Evolutionary conservation across 1,140 invertebrate species (phyloP).

Genomic region (Dolichoris vasculosae): DNA sequence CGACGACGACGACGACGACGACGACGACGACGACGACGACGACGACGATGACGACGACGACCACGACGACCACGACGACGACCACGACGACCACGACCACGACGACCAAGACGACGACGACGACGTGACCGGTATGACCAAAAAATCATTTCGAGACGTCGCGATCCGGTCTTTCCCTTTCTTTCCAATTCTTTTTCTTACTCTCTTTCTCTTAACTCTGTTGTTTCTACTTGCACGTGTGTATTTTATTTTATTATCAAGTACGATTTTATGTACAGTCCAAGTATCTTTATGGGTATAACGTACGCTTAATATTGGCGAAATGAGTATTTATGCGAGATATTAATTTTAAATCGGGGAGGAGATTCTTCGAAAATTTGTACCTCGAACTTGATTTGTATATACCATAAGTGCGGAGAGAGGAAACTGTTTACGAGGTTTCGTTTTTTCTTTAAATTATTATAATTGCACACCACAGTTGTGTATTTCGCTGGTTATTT

Average conservation of each 20-base stretch:
- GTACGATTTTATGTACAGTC: constrained; percentile 29
- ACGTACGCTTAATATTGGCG: constrained; percentile 17
- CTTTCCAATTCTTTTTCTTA: constrained; percentile 21
- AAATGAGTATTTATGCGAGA: constrained; percentile 47
- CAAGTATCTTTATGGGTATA: constrained; percentile 17
- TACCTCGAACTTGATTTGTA: constrained; percentile 40
- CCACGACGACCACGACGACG: not conserved
- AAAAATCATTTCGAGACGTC: constrained; percentile 49
- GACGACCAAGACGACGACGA: not conserved
- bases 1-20: not conserved
- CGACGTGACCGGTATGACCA: constrained; percentile 41
- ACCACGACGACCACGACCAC: not conserved
- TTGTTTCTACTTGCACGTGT: constrained; percentile 43
- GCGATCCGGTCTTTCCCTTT: constrained; percentile 52
- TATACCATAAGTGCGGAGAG: not conserved
- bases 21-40: not conserved
- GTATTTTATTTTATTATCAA: constrained; percentile 26
- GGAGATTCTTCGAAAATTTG: constrained; percentile 29
- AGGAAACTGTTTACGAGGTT: constrained; percentile 22
- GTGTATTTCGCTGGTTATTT: not conserved
- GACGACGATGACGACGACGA: not conserved
- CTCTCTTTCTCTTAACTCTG: constrained; percentile 46
- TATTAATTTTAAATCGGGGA: constrained; percentile 37
- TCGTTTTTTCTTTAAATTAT: constrained; percentile 42
- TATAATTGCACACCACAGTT: constrained; percentile 12